Percentiles rank a stretch among this genome's conserved stretches.
These are phyloP conservation scores for Sarcophaga bullata DNA, from an alignment of 1,140 invertebrate species.

Conservation along the genomic window DNA sequence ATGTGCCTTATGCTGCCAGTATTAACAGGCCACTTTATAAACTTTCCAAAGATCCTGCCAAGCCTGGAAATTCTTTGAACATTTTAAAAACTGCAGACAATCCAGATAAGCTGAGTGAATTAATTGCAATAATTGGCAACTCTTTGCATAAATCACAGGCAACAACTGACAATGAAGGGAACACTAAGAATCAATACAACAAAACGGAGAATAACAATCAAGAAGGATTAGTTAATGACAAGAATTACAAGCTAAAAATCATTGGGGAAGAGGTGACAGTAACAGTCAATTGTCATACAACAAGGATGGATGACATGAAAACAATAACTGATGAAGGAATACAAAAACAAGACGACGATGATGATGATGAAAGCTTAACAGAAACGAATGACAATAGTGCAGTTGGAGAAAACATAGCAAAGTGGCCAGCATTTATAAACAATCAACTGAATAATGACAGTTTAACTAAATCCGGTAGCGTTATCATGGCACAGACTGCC, in stretches of 20 bases:
- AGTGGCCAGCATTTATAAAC: slow-evolving; percentile 38
- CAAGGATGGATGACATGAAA: neutral
- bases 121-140: slow-evolving; percentile 14
- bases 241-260: neutral
- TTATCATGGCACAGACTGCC: neutral
- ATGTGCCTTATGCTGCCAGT: neutral
- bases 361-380: neutral
- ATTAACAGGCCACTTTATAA: neutral
- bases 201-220: neutral
- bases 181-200: neutral
- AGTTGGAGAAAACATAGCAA: slow-evolving; percentile 26
- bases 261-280: slow-evolving; percentile 15
- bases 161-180: neutral
- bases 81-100: neutral
- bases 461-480: slow-evolving; percentile 26
- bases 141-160: slow-evolving; percentile 2
- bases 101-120: neutral
- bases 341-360: neutral
- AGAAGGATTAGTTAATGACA: neutral
- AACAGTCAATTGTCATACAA: slow-evolving; percentile 30
- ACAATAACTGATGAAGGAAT: neutral
- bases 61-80: neutral
- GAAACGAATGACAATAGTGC: neutral
- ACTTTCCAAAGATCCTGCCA: neutral
- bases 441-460: slow-evolving; percentile 35